Base-by-base conservation (phyloP, 1,140 invertebrate genomes). In the Cotesia chilonis region DNA sequence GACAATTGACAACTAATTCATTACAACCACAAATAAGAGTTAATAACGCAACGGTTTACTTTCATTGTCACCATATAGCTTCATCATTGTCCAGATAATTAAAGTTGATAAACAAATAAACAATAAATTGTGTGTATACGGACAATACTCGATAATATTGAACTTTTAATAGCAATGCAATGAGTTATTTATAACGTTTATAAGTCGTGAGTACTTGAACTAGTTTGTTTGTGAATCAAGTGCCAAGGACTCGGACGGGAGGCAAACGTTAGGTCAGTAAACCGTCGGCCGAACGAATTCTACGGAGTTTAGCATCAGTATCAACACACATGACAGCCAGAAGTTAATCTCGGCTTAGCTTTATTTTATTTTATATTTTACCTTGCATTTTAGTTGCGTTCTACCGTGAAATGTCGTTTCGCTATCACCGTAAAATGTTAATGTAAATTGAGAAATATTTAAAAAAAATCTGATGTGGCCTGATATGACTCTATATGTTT, bases 191-290 rank as follows among this genome's bases (percentile, higher is more conserved):
- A 57, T 71, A 71, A 64, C 55, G 51, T 68, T 68, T 17, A 37
- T 68, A 57, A 71, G 60, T 51, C 51, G 37, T 67, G 64, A 38
- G 51, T 20, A 28, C 54, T 60, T 37, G 35, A 12, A 63, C 41
- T 54, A 36, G 54, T 60, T 72, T 67, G 64, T 72, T 71, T 71
- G 61, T 54, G 51, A 63, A 71, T 54, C 6, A 63, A 57, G 59
- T 68, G 67, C 72, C 75, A 78, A 78, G 75, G 76, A 77, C 73
- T 71, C 69, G 63, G 61, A 72, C 6, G 41, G 63, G 61, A 72
- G 41, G 41, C 41, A 72, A 72, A 76, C 74, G 80, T 74, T 80
- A 81, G 78, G 78, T 81, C 80, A 81, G 80, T 80, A 74, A 70
- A 68, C 61, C 73, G 68, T 52, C 68, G 71, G 68, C 67, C 67